phyloP scores from a whole-genome alignment of 2,113 vertebrate genomes.

The Cyprinodon brontotheroides region DNA sequence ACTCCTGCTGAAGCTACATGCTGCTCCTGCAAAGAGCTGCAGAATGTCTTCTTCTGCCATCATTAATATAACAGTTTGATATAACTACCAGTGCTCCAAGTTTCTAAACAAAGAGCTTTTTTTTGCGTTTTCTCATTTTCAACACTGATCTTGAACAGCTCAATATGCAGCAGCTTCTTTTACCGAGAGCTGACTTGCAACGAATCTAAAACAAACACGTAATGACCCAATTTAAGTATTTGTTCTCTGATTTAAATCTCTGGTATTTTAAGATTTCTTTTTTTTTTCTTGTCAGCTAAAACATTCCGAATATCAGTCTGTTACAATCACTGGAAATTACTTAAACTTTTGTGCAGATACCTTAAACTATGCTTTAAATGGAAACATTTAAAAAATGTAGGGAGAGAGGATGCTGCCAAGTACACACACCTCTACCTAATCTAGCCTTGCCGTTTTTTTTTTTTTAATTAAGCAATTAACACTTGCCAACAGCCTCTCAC shows the following conservation, averaged over 20 bases:
- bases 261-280: neutral
- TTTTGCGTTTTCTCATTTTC: neutral
- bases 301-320: neutral
- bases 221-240: no score
- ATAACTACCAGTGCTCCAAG: neutral
- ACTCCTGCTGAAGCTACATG: neutral
- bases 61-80: neutral
- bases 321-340: neutral
- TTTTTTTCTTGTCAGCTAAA: neutral
- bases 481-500: conserved; percentile 70
- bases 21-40: neutral
- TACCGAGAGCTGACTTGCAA: neutral
- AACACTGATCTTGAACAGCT: neutral
- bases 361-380: neutral
- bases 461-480: conserved; percentile 71
- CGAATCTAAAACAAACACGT: neutral
- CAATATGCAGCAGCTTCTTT: neutral
- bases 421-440: neutral
- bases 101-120: neutral
- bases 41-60: neutral
- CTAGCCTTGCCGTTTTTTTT: conserved; percentile 8
- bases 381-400: conserved; percentile 6
- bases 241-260: neutral
- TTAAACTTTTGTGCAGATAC: neutral
- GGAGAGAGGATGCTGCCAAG: neutral